Evolutionary conservation across 2,113 vertebrate genomes (phyloP), one percentile per base, ranked within the genome.

Genomic region (Callocephalon fimbriatum): DNA sequence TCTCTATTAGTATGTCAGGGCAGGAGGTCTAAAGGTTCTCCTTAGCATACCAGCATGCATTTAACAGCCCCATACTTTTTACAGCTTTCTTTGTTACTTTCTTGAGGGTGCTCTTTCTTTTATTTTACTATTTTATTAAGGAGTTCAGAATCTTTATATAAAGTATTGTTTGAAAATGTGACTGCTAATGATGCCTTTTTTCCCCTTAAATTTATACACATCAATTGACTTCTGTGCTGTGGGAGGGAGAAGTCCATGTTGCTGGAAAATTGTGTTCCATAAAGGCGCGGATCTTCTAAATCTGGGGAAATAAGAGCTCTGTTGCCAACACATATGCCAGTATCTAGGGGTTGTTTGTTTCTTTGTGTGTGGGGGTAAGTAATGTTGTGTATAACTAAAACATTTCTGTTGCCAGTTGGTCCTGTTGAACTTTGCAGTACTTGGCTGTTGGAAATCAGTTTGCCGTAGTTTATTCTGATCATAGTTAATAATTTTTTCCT

Each of bases 311-410:
- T 12, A 21, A 29, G 42, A 73, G 31, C 18, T 66, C 50, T 2
- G 2, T 42, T 92, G 31, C 31, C 48, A 70, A 6, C 63, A 58
- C 4, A 0, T 10, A 2, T 62, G 19, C 11, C 31, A 29, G 0
- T 29, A 48, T 37, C n/a, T 45, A 31, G 25, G 42, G 31, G 17
- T 59, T 38, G 53, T 7, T 80, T 61, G 27, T 62, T 90, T 79
- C 44, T 88, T 40, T 81, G 14, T 19, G 37, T n/a, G 2, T 2
- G 3, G 6, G 29, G 6, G 3, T 80, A 21, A 86, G 40, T 68
- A 26, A 37, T 12, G 13, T 37, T 50, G 10, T 42, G 2, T 78
- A 21, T 74, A 89, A 44, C 29, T 15, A 18, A 84, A 88, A 61
- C 0, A 1, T 68, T 84, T 81, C 23, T 54, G 0, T 53, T 76